Conservation (phyloP, 1,140 invertebrate species). For the Solenopsis invicta region DNA sequence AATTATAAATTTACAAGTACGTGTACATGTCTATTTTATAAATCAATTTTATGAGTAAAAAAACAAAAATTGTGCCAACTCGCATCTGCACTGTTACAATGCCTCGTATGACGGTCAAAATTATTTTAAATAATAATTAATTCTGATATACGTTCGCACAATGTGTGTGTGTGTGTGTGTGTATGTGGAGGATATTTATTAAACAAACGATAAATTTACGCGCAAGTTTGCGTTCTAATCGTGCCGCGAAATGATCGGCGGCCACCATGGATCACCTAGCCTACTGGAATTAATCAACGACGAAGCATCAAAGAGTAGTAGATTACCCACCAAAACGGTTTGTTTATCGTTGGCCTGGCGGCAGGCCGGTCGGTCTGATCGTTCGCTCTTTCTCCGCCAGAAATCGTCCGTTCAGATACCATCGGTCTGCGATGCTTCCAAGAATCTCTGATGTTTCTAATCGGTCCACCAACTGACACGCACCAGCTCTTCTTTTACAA, state of each 20-base stretch:
- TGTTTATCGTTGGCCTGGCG: constrained; percentile 82
- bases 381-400: constrained; percentile 63
- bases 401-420: constrained; percentile 76
- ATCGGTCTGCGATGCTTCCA: constrained; percentile 74
- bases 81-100: neutral
- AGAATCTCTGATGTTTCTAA: constrained; percentile 79
- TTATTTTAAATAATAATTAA: neutral
- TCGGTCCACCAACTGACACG: constrained; percentile 80
- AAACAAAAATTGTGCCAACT: neutral
- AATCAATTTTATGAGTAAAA: neutral
- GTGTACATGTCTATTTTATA: too few relatives aligned
- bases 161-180: neutral
- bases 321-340: constrained; percentile 78
- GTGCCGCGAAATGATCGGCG: constrained; percentile 24
- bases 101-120: neutral
- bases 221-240: constrained; percentile 32
- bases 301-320: constrained; percentile 83
- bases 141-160: neutral
- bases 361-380: constrained; percentile 66
- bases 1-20: neutral
- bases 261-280: constrained; percentile 72
- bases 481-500: constrained; percentile 73
- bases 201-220: constrained; percentile 22
- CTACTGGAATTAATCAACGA: constrained; percentile 85
- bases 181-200: neutral